Evolutionary conservation across 1,140 invertebrate genomes (phyloP).

Genomic region (Habropoda laboriosa): DNA sequence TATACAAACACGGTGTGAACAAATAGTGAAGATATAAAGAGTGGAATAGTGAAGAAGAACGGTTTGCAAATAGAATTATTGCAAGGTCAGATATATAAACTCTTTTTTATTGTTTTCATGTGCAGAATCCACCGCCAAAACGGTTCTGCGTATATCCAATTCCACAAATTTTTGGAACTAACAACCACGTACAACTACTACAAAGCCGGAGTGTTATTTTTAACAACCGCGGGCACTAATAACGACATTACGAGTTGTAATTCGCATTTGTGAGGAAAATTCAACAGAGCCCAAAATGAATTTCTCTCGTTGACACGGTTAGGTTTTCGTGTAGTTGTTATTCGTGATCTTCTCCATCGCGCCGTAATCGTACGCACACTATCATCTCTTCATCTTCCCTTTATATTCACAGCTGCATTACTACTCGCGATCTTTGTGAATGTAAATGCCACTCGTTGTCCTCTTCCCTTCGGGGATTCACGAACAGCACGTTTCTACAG

Average conservation of each 20-base stretch:
- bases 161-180: too few relatives aligned
- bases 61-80: too few relatives aligned
- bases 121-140: too few relatives aligned
- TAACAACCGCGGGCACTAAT: too few relatives aligned
- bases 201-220: too few relatives aligned
- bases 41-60: too few relatives aligned
- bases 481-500: neutral
- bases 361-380: neutral
- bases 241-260: neutral
- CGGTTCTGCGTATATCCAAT: too few relatives aligned
- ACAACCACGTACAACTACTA: too few relatives aligned
- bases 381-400: neutral
- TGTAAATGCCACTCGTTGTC: constrained; percentile 34
- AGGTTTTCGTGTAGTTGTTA: neutral
- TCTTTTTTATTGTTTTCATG: too few relatives aligned
- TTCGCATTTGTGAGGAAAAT: neutral
- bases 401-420: constrained; percentile 2
- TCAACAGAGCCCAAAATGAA: neutral
- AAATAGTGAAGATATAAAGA: too few relatives aligned
- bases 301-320: neutral
- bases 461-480: constrained; percentile 9
- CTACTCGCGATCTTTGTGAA: constrained; percentile 9
- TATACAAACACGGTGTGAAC: too few relatives aligned
- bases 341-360: neutral
- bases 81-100: too few relatives aligned